These are phyloP conservation scores for Tanytarsus gracilentus DNA, from an alignment of 2,888 invertebrate species.

Conservation along the genomic window DNA sequence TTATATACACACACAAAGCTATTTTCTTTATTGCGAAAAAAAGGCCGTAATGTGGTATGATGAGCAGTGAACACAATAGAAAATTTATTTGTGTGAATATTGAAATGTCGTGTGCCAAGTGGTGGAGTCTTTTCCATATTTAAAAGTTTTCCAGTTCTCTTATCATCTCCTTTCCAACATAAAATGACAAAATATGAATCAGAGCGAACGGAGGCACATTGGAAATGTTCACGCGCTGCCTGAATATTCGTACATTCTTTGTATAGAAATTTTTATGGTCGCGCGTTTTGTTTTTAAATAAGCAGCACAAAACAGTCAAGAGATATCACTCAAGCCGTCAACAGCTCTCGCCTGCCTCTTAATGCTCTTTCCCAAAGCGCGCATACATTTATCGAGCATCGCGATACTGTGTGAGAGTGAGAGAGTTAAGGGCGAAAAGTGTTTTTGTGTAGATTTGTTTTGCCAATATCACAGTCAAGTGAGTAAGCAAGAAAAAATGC, in stretches of 20 bases:
- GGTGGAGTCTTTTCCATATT: too few relatives aligned
- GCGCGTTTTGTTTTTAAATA: too few relatives aligned
- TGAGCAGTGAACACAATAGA: not conserved
- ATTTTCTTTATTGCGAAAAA: not conserved
- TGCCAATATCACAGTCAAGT: too few relatives aligned
- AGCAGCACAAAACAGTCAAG: not conserved
- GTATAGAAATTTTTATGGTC: too few relatives aligned
- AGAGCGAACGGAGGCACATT: slow-evolving; percentile 1
- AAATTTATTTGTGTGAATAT: slow-evolving; percentile 5
- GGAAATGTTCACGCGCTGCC: not conserved
- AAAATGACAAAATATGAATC: not conserved
- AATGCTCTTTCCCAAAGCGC: too few relatives aligned
- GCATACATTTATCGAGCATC: too few relatives aligned
- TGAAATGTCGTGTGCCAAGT: slow-evolving; percentile 3
- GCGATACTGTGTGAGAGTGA: too few relatives aligned
- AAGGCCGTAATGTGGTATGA: not conserved
- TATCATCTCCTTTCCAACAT: not conserved
- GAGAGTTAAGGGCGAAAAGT: too few relatives aligned
- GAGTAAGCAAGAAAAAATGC: too few relatives aligned
- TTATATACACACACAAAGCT: slow-evolving; percentile 3
- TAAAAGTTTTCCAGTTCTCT: not conserved
- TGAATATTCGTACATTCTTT: not conserved
- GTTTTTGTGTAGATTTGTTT: too few relatives aligned
- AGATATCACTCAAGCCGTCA: slow-evolving; percentile 12
- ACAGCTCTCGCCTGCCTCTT: too few relatives aligned